phyloP scores from a whole-genome alignment of 2,113 vertebrate species.

The Pandion haliaetus region DNA sequence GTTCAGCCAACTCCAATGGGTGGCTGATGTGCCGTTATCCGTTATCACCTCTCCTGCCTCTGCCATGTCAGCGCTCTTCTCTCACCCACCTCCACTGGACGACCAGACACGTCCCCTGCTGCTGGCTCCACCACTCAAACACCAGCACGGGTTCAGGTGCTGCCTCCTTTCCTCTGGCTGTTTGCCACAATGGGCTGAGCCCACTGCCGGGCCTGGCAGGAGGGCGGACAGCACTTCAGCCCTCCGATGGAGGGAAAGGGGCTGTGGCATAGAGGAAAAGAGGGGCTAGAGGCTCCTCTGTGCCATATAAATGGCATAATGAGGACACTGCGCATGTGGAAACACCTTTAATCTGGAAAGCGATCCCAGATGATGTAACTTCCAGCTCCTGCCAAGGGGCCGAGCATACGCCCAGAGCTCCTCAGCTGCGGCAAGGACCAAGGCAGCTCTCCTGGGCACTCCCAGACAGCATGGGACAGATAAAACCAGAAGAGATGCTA shows the following conservation, averaged over 20 bases:
- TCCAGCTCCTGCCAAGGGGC: not conserved
- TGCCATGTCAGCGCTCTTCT: not conserved
- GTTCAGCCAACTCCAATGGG: not conserved
- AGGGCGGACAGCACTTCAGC: not conserved
- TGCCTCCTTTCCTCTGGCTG: not conserved
- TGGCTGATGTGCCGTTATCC: not conserved
- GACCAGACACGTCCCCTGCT: not conserved
- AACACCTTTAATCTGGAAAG: not conserved
- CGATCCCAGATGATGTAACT: not conserved
- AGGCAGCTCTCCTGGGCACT: not conserved
- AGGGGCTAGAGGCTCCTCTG: not conserved
- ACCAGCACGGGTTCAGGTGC: accelerated
- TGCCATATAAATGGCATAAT: not conserved
- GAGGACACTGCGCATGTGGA: not conserved
- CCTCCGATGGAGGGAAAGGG: not conserved
- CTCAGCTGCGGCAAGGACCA: not conserved
- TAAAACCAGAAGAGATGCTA: not conserved
- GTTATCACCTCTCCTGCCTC: not conserved
- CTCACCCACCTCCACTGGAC: not conserved
- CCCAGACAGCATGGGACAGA: not conserved
- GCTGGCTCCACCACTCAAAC: not conserved
- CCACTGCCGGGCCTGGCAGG: not conserved
- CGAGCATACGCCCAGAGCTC: not conserved
- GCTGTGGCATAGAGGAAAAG: not conserved
- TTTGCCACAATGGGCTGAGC: not conserved